Percentiles rank a stretch among this genome's conserved stretches.
These are phyloP conservation scores for Baccha elongata DNA, from an alignment of 2,888 invertebrate species.

Conservation along the genomic window DNA sequence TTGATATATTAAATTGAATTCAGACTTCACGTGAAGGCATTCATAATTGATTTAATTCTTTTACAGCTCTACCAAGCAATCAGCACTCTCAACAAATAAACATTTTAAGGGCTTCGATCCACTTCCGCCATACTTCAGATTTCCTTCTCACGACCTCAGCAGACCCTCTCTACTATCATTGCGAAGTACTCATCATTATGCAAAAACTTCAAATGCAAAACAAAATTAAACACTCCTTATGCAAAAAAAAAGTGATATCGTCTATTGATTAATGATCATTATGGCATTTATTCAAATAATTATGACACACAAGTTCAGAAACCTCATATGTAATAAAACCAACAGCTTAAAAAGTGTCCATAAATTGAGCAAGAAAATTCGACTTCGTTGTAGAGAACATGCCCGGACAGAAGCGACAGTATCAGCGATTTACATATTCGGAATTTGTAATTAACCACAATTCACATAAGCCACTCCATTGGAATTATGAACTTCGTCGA, in stretches of 20 bases:
- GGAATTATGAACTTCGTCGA: slow-evolving; percentile 43
- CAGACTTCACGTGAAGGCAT: too few species aligned
- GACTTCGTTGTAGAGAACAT: background rate
- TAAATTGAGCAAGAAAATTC: slow-evolving; percentile 37
- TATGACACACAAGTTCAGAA: slow-evolving; percentile 71
- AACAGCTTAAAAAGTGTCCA: slow-evolving; percentile 36
- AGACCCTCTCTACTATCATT: slow-evolving; percentile 17
- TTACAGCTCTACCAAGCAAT: too few species aligned
- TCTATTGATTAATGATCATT: slow-evolving; percentile 71
- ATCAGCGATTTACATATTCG: slow-evolving; percentile 64
- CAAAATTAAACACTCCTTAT: slow-evolving; percentile 43
- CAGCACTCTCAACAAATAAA: too few species aligned
- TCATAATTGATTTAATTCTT: too few species aligned
- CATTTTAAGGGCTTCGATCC: slow-evolving; percentile 8
- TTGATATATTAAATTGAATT: too few species aligned
- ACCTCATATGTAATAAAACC: slow-evolving; percentile 24
- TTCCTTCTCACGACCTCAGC: slow-evolving; percentile 59
- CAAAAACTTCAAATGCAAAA: slow-evolving; percentile 48
- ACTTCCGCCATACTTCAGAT: slow-evolving; percentile 33
- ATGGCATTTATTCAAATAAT: slow-evolving; percentile 71
- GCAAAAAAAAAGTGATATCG: slow-evolving; percentile 48
- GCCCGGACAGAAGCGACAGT: background rate
- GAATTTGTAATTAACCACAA: slow-evolving; percentile 68
- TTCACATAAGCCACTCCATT: slow-evolving; percentile 50
- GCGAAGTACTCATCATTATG: slow-evolving; percentile 61